These are phyloP conservation scores for Drosophila mimica DNA, from an alignment of 2,888 invertebrate species.

Conservation along the genomic window DNA sequence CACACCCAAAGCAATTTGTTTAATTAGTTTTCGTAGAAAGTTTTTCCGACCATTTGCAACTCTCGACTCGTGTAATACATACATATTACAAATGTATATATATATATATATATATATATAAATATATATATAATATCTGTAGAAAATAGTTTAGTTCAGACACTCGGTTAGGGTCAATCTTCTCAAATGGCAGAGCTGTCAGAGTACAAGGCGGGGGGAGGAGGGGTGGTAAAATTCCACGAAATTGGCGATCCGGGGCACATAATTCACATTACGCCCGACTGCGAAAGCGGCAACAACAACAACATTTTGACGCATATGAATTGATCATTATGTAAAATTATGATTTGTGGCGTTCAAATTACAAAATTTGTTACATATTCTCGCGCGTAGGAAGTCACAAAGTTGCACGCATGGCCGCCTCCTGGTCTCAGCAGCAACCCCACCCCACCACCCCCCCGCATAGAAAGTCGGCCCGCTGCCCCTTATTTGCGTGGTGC, in stretches of 20 bases:
- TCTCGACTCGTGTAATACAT: neutral
- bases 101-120: too few relatives aligned
- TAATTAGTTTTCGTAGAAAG: constrained; percentile 72
- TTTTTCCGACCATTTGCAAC: constrained; percentile 23
- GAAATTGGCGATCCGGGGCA: constrained; percentile 46
- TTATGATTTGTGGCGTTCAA: constrained; percentile 81
- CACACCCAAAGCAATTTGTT: constrained; percentile 67
- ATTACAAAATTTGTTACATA: constrained; percentile 77
- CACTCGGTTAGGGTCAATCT: constrained; percentile 30
- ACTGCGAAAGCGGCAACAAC: constrained; percentile 17
- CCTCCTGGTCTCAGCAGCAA: constrained; percentile 16
- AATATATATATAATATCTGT: constrained; percentile 18
- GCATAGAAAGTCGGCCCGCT: neutral
- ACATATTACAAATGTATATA: neutral
- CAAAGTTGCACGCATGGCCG: constrained; percentile 39
- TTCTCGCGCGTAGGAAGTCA: constrained; percentile 55
- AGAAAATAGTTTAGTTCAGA: constrained; percentile 39
- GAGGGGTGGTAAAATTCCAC: constrained; percentile 36
- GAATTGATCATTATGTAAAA: constrained; percentile 82
- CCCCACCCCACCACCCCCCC: neutral
- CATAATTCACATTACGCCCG: constrained; percentile 61
- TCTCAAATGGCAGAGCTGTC: constrained; percentile 39
- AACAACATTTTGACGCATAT: constrained; percentile 74
- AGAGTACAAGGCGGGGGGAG: neutral
- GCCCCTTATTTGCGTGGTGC: constrained; percentile 25